Evolutionary conservation across 1,140 invertebrate species (phyloP), one percentile per base, ranked within the genome.

Genomic region (Drosophila athabasca): DNA sequence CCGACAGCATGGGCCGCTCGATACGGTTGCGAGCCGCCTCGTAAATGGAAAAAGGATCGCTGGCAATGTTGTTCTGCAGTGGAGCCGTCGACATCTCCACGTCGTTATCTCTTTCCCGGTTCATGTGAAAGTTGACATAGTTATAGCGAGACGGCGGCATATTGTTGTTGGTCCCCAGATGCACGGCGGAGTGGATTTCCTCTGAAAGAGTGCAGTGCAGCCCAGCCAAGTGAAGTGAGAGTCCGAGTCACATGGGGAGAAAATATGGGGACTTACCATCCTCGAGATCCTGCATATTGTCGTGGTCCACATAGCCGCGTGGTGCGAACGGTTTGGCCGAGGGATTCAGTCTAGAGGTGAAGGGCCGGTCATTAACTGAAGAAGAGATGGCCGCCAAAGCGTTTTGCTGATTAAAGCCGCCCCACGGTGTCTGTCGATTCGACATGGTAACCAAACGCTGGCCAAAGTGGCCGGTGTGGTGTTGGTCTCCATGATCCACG

Each of bases 281-380:
- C 45, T 92, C 91, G 7, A 89, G 65, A 6, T 91, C 52, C 50
- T 91, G 79, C 90, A 91, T 91, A 35, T 91, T 90, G 31, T 91
- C 90, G 29, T 91, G 89, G 15, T 91, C 90, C 3, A 91, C 62
- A 48, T 91, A 91, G 41, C 89, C 90, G 6, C 62, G 70, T n/a
- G 90, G 90, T 9, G 74, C 76, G 17, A 87, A 87, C 6, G 78
- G 70, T n/a, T 87, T 78, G 44, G 69, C 73, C 7, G 51, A 2
- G 0, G 49, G 61, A 7, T 70, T 78, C 3, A 73, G 39, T 29
- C 68, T 66, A 1, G 51, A 24, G 6, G 5, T 6, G 24, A 22
- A 69, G 44, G 22, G 15, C 3, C 52, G 41, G n/a, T 44, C 39
- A 7, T 49, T 52, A 41, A 50, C 50, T 35, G 60, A 7, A 8